Evolutionary conservation across 2,113 vertebrate genomes (phyloP).

Genomic region (Ceyx margarethae): DNA sequence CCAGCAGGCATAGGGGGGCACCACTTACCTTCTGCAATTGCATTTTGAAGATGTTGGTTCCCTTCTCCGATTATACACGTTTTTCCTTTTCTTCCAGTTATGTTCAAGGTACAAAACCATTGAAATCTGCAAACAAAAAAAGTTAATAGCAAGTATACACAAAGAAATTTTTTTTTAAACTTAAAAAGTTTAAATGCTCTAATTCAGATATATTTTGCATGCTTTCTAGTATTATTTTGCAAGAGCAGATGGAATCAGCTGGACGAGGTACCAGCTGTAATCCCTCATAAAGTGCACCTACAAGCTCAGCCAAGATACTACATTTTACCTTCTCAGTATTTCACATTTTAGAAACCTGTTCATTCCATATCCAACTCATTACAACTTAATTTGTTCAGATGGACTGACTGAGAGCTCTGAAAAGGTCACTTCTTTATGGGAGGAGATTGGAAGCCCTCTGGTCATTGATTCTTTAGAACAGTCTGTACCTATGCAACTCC

Average conservation of each 20-base stretch:
- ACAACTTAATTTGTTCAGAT: not conserved
- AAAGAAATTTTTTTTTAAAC: not conserved
- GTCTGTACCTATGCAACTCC: not conserved
- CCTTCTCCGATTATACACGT: rapidly evolving
- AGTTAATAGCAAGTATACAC: not conserved
- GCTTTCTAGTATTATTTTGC: not conserved
- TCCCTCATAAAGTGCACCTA: not conserved
- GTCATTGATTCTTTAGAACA: not conserved
- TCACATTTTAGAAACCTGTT: not conserved
- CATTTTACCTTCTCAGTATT: not conserved
- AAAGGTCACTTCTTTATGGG: not conserved
- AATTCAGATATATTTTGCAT: not conserved
- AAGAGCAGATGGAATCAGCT: not conserved
- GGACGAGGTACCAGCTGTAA: not conserved
- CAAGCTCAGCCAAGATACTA: not conserved
- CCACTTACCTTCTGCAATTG: not conserved
- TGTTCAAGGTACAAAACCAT: not conserved
- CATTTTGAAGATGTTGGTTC: not conserved
- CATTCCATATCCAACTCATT: not conserved
- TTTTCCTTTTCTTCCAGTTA: not conserved
- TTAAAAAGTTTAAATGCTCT: not conserved
- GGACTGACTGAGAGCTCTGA: not conserved
- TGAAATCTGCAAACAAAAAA: not conserved
- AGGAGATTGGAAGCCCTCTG: not conserved
- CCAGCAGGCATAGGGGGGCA: not conserved